These are phyloP conservation scores for Phymorhynchus buccinoides DNA, from an alignment of 1,140 invertebrate genomes.

Conservation along the genomic window DNA sequence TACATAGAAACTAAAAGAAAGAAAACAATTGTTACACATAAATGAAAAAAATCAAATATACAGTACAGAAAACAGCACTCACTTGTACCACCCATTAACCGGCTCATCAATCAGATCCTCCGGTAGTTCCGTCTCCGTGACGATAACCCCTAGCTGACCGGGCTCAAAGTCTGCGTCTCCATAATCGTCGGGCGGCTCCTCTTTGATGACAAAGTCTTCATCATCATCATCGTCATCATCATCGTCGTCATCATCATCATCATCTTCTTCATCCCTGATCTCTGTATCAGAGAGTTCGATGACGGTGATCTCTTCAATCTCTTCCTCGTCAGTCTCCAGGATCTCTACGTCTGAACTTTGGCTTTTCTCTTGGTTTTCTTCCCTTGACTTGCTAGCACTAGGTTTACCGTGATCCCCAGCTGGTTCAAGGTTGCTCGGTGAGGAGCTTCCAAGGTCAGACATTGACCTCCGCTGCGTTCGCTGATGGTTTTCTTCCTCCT, in stretches of 20 bases:
- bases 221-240: not conserved
- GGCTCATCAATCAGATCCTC: constrained; percentile 5
- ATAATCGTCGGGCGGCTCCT: not conserved
- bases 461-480: not conserved
- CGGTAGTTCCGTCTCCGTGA: constrained; percentile 1
- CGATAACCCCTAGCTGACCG: not conserved
- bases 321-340: not conserved
- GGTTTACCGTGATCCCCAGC: too few relatives aligned
- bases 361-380: not conserved
- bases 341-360: not conserved
- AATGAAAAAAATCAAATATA: not conserved
- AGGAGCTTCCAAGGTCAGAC: not conserved
- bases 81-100: constrained; percentile 1
- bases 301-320: constrained; percentile 8
- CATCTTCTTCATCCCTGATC: not conserved
- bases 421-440: too few relatives aligned
- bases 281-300: constrained; percentile 13
- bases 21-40: not conserved
- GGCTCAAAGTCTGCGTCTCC: not conserved
- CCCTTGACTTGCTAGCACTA: too few relatives aligned
- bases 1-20: not conserved
- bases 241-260: not conserved
- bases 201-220: constrained; percentile 6
- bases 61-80: not conserved
- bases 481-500: not conserved